These are phyloP conservation scores for Sitodiplosis mosellana DNA, from an alignment of 1,140 invertebrate species.

Conservation along the genomic window DNA sequence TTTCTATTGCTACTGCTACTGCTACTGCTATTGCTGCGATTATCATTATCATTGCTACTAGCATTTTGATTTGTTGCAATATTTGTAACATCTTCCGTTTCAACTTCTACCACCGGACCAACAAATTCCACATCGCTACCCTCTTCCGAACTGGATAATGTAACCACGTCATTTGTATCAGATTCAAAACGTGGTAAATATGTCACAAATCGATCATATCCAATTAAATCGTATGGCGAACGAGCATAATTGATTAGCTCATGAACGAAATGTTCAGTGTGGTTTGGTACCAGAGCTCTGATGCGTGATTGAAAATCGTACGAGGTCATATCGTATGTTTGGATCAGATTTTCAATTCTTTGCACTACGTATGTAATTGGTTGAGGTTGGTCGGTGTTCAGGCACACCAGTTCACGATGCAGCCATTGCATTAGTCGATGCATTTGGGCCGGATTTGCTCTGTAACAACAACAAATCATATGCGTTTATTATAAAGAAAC, in stretches of 20 bases:
- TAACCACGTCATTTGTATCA: conserved; percentile 1
- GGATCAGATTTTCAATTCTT: conserved; percentile 48
- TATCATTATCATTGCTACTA: too few species aligned
- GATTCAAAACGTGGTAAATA: conserved; percentile 22
- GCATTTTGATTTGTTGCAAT: too few species aligned
- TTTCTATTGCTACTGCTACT: too few species aligned
- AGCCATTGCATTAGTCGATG: conserved; percentile 75
- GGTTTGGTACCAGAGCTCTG: conserved; percentile 33
- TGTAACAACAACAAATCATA: conserved; percentile 14
- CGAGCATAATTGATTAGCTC: conserved; percentile 75
- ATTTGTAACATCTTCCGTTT: too few species aligned
- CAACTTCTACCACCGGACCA: too few species aligned
- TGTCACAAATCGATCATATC: conserved; percentile 43
- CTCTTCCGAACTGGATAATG: too few species aligned
- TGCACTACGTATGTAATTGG: conserved; percentile 45
- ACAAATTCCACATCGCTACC: too few species aligned
- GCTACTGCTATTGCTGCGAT: too few species aligned
- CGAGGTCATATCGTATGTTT: conserved; percentile 49
- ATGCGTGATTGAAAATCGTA: conserved; percentile 45
- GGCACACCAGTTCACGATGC: conserved; percentile 55
- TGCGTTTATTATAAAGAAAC: conserved; percentile 3
- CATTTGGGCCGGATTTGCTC: conserved; percentile 55
- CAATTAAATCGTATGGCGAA: conserved; percentile 65
- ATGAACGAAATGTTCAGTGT: conserved; percentile 69
- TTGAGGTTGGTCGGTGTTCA: conserved; percentile 41